phyloP scores from a whole-genome alignment of 2,888 invertebrate genomes.

The Apodemia mormo region DNA sequence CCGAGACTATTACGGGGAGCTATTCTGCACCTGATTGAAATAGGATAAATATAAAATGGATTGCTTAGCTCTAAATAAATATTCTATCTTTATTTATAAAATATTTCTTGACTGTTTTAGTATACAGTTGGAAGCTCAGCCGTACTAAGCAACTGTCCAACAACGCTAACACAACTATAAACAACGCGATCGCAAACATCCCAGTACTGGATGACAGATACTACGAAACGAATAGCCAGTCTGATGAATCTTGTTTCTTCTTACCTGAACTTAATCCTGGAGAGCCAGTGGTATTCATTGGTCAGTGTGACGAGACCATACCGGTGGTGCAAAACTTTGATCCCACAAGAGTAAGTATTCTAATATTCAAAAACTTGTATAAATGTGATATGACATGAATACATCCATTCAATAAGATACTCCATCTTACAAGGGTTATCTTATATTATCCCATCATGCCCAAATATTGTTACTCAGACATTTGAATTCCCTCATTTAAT shows the following conservation, averaged over 20 bases:
- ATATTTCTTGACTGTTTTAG: constrained; percentile 38
- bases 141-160: constrained; percentile 46
- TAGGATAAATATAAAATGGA: no score
- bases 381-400: no score
- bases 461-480: no score
- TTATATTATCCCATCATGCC: no score
- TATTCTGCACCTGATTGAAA: no score
- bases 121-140: constrained; percentile 67
- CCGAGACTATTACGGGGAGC: no score
- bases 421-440: no score
- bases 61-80: no score
- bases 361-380: no score
- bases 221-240: constrained; percentile 50
- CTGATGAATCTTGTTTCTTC: constrained; percentile 55
- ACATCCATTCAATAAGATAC: no score
- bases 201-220: constrained; percentile 50
- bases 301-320: constrained; percentile 54
- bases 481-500: no score
- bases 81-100: no score
- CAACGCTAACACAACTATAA: constrained; percentile 43
- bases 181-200: constrained; percentile 43
- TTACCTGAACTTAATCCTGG: constrained; percentile 49
- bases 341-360: constrained; percentile 44
- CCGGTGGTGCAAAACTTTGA: constrained; percentile 50
- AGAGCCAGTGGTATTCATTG: constrained; percentile 50